These are phyloP conservation scores for Hemicrepidius hirtus DNA, from an alignment of 2,888 invertebrate species.

Conservation along the genomic window DNA sequence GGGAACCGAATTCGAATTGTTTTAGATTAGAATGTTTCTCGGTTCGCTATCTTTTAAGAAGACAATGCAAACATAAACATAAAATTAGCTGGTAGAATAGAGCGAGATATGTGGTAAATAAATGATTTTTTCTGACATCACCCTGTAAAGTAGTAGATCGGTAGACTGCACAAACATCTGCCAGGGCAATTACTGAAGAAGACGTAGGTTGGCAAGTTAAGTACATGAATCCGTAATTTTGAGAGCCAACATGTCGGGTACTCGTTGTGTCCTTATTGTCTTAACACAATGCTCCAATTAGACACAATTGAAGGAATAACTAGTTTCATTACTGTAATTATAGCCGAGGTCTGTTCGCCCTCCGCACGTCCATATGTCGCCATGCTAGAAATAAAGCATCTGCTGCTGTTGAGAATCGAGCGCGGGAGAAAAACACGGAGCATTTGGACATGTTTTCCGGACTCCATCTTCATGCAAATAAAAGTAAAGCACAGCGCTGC, in stretches of 20 bases:
- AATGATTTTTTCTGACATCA: too few species aligned
- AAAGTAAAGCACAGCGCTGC: constrained; percentile 51
- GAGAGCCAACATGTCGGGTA: constrained; percentile 52
- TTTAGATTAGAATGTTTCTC: too few species aligned
- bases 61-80: too few species aligned
- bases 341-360: constrained; percentile 41
- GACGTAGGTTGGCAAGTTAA: constrained; percentile 27
- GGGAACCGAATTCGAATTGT: too few species aligned
- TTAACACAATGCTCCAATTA: constrained; percentile 64
- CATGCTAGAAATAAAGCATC: constrained; percentile 51
- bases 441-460: constrained; percentile 53
- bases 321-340: constrained; percentile 64
- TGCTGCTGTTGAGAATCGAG: constrained; percentile 42
- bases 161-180: constrained; percentile 16
- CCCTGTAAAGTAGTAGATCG: background rate
- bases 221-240: constrained; percentile 37
- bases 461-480: constrained; percentile 59
- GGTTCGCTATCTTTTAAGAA: too few species aligned
- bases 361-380: constrained; percentile 54
- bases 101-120: too few species aligned
- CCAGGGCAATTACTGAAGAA: constrained; percentile 16
- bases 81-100: too few species aligned
- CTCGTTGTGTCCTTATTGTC: constrained; percentile 59
- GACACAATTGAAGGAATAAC: constrained; percentile 64
- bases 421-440: constrained; percentile 40